Percentiles rank a stretch among this genome's conserved stretches.
These are phyloP conservation scores for Apodemia mormo DNA, from an alignment of 2,888 invertebrate genomes.

Conservation along the genomic window DNA sequence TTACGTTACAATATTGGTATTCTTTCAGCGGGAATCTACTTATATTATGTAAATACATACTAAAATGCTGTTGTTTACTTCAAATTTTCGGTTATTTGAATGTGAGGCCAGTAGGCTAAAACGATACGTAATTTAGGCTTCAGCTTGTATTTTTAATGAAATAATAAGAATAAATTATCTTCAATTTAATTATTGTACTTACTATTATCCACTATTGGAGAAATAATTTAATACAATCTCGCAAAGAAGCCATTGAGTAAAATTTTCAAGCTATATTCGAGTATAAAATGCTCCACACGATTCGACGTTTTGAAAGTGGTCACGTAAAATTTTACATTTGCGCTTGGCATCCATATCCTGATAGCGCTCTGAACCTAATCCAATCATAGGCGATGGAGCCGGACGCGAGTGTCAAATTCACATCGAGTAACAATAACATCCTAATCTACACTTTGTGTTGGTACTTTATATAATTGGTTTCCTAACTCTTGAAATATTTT, in stretches of 20 bases:
- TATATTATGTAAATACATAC: too few species aligned
- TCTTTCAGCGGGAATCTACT: too few species aligned
- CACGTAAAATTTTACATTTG: constrained; percentile 81
- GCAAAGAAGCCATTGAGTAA: constrained; percentile 5
- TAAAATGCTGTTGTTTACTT: too few species aligned
- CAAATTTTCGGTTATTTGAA: too few species aligned
- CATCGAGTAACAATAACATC: constrained; percentile 44
- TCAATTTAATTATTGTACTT: too few species aligned
- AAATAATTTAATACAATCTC: constrained; percentile 12
- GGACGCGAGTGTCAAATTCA: constrained; percentile 72
- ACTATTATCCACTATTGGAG: neutral
- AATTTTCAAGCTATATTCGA: constrained; percentile 21
- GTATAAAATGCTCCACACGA: constrained; percentile 67
- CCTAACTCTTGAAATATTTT: neutral
- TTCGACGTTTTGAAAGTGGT: constrained; percentile 74
- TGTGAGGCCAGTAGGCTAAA: too few species aligned
- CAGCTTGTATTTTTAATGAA: too few species aligned
- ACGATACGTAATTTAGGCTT: too few species aligned
- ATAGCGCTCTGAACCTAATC: constrained; percentile 74
- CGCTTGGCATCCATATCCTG: constrained; percentile 65
- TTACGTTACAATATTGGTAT: too few species aligned
- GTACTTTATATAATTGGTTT: neutral
- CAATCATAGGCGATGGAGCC: constrained; percentile 73
- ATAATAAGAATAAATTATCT: too few species aligned
- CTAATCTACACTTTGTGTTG: constrained; percentile 13